A percentile compares a stretch with the other conserved stretches of the same genome.
These are phyloP conservation scores for Philaenus spumarius DNA, from an alignment of 1,140 invertebrate species.

Conservation along the genomic window DNA sequence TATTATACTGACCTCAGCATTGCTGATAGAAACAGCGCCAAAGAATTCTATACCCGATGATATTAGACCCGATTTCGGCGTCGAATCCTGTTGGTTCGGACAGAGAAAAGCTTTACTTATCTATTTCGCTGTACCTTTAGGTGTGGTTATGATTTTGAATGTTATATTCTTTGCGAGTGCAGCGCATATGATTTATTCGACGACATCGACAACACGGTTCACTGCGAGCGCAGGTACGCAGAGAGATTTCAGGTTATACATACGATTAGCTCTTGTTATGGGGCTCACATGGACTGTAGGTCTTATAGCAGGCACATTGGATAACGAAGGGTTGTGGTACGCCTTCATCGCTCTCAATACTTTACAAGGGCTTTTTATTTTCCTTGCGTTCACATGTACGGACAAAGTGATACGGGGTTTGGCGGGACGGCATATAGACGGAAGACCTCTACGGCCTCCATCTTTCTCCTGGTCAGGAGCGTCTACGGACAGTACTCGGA, in stretches of 20 bases:
- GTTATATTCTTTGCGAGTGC: slow-evolving; percentile 45
- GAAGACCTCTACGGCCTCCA: slow-evolving; percentile 24
- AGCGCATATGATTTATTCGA: slow-evolving; percentile 45
- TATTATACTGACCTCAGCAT: slow-evolving; percentile 41
- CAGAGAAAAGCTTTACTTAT: slow-evolving; percentile 44
- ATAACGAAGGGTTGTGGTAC: slow-evolving; percentile 43
- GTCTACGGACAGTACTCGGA: slow-evolving; percentile 20
- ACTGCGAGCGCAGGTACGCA: slow-evolving; percentile 36
- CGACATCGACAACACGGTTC: slow-evolving; percentile 36
- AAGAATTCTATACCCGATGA: slow-evolving; percentile 33
- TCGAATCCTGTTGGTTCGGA: slow-evolving; percentile 48
- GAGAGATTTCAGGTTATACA: slow-evolving; percentile 46
- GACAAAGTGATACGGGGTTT: slow-evolving; percentile 36
- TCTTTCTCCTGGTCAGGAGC: slow-evolving; percentile 31
- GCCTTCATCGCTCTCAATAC: slow-evolving; percentile 49
- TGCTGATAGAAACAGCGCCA: slow-evolving; percentile 43
- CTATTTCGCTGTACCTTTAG: slow-evolving; percentile 48
- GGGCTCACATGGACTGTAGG: slow-evolving; percentile 49
- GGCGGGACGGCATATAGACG: slow-evolving; percentile 14
- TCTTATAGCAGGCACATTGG: slow-evolving; percentile 42
- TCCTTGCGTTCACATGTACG: slow-evolving; percentile 50
- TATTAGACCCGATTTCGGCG: slow-evolving; percentile 43
- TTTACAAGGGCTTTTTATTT: slow-evolving; percentile 52
- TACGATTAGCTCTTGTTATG: slow-evolving; percentile 47
- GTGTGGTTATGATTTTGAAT: slow-evolving; percentile 44